Conservation (phyloP, 2,113 vertebrate genomes). For the Cinclus cinclus region DNA sequence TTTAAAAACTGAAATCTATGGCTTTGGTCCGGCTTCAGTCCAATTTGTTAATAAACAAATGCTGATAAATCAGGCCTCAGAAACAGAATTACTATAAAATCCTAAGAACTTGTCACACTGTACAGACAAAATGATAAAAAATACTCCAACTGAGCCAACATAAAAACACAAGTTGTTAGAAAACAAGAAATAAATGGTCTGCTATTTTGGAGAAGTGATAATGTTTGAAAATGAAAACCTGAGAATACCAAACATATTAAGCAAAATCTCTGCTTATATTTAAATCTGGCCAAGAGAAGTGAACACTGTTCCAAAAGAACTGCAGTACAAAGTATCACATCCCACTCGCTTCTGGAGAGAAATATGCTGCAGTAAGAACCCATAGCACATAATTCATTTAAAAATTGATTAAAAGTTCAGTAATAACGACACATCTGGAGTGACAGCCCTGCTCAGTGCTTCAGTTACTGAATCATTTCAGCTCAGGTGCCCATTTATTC, state of each 20-base stretch:
- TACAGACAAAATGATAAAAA: background rate
- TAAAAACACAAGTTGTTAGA: slow-evolving; percentile 39
- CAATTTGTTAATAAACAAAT: background rate
- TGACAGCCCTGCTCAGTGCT: background rate
- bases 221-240: slow-evolving; percentile 49
- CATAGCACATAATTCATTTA: background rate
- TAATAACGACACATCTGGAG: slow-evolving; percentile 1
- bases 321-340: slow-evolving; percentile 55
- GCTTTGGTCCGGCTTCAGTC: background rate
- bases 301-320: slow-evolving; percentile 19
- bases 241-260: slow-evolving; percentile 37
- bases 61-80: background rate
- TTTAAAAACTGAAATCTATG: background rate
- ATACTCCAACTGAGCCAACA: background rate
- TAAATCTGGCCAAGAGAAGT: slow-evolving; percentile 25
- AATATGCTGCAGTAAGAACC: slow-evolving; percentile 40
- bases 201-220: slow-evolving; percentile 32
- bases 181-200: slow-evolving; percentile 52
- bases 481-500: background rate
- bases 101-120: background rate
- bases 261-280: slow-evolving; percentile 20
- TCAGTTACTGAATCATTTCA: background rate
- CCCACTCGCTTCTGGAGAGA: slow-evolving; percentile 46
- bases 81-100: background rate
- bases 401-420: background rate